A percentile compares a stretch with the other conserved stretches of the same genome.
phyloP scores from a whole-genome alignment of 2,797 vertebrate genomes.

The Synaphobranchus kaupii region DNA sequence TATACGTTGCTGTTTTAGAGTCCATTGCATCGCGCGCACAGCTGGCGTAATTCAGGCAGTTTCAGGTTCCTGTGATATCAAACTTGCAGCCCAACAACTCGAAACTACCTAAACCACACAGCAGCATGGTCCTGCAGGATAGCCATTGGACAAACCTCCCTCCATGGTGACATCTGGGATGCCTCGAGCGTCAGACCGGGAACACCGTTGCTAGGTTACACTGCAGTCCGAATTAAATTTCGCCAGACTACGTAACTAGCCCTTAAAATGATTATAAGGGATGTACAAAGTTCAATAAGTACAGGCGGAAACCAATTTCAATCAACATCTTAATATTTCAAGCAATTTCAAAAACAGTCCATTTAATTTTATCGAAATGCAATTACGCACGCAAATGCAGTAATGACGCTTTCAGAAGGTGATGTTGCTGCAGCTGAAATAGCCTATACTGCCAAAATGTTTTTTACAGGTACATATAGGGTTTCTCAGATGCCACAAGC shows the following conservation, averaged over 20 bases:
- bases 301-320: not conserved
- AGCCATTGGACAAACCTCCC: slow-evolving; percentile 51
- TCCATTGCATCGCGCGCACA: slow-evolving; percentile 48
- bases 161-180: slow-evolving; percentile 50
- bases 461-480: not conserved
- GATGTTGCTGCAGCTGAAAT: slow-evolving; percentile 58
- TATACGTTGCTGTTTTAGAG: slow-evolving; percentile 37
- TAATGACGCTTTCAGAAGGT: slow-evolving; percentile 57
- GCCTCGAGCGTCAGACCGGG: slow-evolving; percentile 49
- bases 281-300: not conserved
- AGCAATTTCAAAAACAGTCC: not conserved
- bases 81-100: slow-evolving; percentile 86
- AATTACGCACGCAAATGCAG: not conserved
- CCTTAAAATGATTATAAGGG: not conserved
- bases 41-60: slow-evolving; percentile 84
- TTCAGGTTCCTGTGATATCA: slow-evolving; percentile 82
- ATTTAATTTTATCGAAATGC: not conserved
- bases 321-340: not conserved
- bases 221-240: slow-evolving; percentile 18
- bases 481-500: not conserved
- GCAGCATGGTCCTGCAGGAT: slow-evolving; percentile 64
- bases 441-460: not conserved
- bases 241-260: not conserved
- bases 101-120: slow-evolving; percentile 89
- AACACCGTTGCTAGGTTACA: slow-evolving; percentile 57